These are phyloP conservation scores for Hydractinia echinata DNA, from an alignment of 30 jellyfish, hydroid and myxozoan genomes.

Conservation along the genomic window DNA sequence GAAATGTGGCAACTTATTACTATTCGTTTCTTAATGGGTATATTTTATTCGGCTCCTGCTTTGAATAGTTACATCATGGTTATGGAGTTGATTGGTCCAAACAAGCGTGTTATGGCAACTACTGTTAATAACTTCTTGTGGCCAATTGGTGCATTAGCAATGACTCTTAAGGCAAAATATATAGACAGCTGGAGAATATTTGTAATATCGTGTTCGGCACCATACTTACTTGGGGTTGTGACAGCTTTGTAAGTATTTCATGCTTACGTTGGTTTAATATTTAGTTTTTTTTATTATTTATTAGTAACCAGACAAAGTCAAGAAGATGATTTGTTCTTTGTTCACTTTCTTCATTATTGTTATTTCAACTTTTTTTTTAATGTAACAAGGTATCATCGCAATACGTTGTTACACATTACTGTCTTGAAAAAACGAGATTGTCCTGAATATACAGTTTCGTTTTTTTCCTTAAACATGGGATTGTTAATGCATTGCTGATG, in stretches of 20 bases:
- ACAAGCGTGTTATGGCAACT: slow-evolving; percentile 49
- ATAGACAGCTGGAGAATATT: slow-evolving; percentile 62
- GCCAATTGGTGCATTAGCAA: slow-evolving; percentile 35
- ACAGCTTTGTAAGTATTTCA: slow-evolving; percentile 45
- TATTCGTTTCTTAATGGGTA: slow-evolving; percentile 50
- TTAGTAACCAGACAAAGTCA: background rate
- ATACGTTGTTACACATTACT: too few species aligned
- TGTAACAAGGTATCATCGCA: too few species aligned
- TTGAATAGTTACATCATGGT: slow-evolving; percentile 46
- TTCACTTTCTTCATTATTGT: background rate
- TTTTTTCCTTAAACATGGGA: too few species aligned
- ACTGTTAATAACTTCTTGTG: slow-evolving; percentile 26
- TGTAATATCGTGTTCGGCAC: slow-evolving; percentile 59
- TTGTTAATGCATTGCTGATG: too few species aligned
- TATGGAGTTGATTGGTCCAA: slow-evolving; percentile 66
- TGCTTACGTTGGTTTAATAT: background rate
- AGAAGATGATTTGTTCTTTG: background rate
- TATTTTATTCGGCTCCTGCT: slow-evolving; percentile 49
- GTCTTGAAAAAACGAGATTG: too few species aligned
- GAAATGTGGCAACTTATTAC: slow-evolving; percentile 49
- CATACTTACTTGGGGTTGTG: slow-evolving; percentile 43
- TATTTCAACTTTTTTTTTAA: too few species aligned
- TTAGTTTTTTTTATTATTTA: background rate
- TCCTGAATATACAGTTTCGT: too few species aligned
- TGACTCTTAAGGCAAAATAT: slow-evolving; percentile 57